Percentiles rank a stretch among this genome's conserved stretches.
These are phyloP conservation scores for Epicauta chinensis DNA, from an alignment of 1,140 invertebrate genomes.

Conservation along the genomic window DNA sequence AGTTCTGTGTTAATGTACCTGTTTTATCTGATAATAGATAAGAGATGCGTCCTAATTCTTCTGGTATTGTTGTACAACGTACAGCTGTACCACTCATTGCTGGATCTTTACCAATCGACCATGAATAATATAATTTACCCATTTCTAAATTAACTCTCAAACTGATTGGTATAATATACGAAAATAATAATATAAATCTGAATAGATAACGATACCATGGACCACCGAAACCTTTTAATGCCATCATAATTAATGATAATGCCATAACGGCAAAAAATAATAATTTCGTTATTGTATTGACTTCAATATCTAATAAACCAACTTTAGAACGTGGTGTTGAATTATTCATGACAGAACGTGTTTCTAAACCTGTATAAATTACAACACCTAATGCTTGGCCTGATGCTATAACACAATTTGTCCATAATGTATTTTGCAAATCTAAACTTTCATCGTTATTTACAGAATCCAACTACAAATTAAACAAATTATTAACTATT, in stretches of 20 bases:
- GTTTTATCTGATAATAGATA: slow-evolving; percentile 98
- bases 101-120: slow-evolving; percentile 91
- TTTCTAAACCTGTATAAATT: slow-evolving; percentile 94
- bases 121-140: slow-evolving; percentile 97
- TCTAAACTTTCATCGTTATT: slow-evolving; percentile 73
- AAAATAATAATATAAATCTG: slow-evolving; percentile 94
- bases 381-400: slow-evolving; percentile 92
- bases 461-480: slow-evolving; percentile 51
- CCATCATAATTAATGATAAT: slow-evolving; percentile 91
- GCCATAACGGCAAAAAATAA: slow-evolving; percentile 89
- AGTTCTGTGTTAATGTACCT: slow-evolving; percentile 97
- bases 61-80: slow-evolving; percentile 96
- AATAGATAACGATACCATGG: slow-evolving; percentile 97
- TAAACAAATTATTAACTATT: slow-evolving; percentile 13
- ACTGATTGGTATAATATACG: slow-evolving; percentile 99
- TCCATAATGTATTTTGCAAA: slow-evolving; percentile 98
- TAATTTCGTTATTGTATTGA: slow-evolving; percentile 94
- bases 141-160: slow-evolving; percentile 97
- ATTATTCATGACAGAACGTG: slow-evolving; percentile 97
- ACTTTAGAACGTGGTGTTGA: slow-evolving; percentile 91
- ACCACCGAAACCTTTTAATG: slow-evolving; percentile 88
- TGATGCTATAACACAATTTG: slow-evolving; percentile 96
- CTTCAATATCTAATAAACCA: slow-evolving; percentile 90
- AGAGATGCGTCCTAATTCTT: slow-evolving; percentile 94
- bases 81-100: slow-evolving; percentile 93